Evolutionary conservation across 1,140 invertebrate genomes (phyloP).

Genomic region (Nixonia krombeini): DNA sequence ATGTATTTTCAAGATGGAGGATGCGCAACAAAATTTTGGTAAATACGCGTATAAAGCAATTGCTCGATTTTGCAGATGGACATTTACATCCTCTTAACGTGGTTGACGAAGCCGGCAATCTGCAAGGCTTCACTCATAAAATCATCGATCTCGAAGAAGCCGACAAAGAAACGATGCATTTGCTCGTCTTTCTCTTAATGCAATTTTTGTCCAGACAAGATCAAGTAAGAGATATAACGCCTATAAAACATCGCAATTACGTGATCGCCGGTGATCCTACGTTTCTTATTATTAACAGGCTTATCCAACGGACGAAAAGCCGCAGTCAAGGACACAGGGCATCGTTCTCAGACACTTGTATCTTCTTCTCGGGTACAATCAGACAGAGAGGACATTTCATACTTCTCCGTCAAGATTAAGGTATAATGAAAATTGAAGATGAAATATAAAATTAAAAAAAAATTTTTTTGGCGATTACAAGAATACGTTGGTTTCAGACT

Average conservation of each 20-base stretch:
- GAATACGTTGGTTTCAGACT: conserved; percentile 76
- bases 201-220: conserved; percentile 89
- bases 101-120: conserved; percentile 78
- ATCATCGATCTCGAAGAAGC: conserved; percentile 95
- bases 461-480: no score
- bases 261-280: neutral
- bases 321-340: conserved; percentile 82
- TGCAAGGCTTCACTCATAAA: conserved; percentile 79
- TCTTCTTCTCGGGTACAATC: conserved; percentile 93
- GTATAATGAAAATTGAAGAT: conserved; percentile 66
- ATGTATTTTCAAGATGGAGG: conserved; percentile 41
- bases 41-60: conserved; percentile 34
- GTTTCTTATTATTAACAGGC: conserved; percentile 66
- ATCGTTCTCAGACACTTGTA: conserved; percentile 95
- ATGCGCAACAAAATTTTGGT: conserved; percentile 22
- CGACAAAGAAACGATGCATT: conserved; percentile 95
- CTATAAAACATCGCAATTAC: conserved; percentile 1
- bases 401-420: conserved; percentile 89
- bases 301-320: conserved; percentile 89
- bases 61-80: conserved; percentile 75
- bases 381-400: conserved; percentile 90
- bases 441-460: neutral
- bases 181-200: conserved; percentile 96
- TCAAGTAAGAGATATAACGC: conserved; percentile 72
- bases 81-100: conserved; percentile 81